Percentiles rank a stretch among this genome's conserved stretches.
Evolutionary conservation across 2,113 vertebrate species (phyloP).

Genomic region (Emydocephalus ijimae): DNA sequence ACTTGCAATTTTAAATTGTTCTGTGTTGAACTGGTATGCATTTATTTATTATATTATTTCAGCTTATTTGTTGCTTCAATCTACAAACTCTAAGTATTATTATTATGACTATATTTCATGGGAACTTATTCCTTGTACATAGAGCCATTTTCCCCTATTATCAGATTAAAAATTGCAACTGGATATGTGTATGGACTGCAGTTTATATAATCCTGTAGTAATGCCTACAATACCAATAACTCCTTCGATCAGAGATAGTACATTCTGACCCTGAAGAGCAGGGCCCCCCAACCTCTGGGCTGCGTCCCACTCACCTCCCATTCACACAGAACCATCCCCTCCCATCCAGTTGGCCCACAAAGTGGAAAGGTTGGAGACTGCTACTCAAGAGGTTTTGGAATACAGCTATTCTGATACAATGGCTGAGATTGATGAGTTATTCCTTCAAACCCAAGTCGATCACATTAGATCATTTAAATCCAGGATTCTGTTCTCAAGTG

Average conservation of each 20-base stretch:
- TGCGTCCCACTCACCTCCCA: not conserved
- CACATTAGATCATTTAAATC: not conserved
- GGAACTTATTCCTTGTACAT: not conserved
- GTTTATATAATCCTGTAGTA: not conserved
- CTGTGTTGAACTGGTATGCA: not conserved
- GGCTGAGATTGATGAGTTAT: not conserved
- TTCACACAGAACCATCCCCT: not conserved
- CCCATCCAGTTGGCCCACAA: not conserved
- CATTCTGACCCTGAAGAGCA: not conserved
- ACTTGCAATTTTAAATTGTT: not conserved
- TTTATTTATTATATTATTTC: not conserved
- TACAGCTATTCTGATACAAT: too few relatives aligned
- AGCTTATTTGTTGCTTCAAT: not conserved
- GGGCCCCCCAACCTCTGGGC: not conserved
- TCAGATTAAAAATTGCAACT: not conserved
- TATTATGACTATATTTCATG: not conserved
- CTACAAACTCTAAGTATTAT: not conserved
- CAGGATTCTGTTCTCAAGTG: not conserved
- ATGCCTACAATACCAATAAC: not conserved
- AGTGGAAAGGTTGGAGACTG: too few relatives aligned
- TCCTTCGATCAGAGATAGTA: not conserved
- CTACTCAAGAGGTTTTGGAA: not conserved
- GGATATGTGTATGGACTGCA: not conserved
- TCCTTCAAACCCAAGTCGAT: not conserved
- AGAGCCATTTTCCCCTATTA: not conserved